These are phyloP conservation scores for cattle (Bos taurus) DNA, from an alignment of 2,113 vertebrate species.

Conservation along the genomic window DNA sequence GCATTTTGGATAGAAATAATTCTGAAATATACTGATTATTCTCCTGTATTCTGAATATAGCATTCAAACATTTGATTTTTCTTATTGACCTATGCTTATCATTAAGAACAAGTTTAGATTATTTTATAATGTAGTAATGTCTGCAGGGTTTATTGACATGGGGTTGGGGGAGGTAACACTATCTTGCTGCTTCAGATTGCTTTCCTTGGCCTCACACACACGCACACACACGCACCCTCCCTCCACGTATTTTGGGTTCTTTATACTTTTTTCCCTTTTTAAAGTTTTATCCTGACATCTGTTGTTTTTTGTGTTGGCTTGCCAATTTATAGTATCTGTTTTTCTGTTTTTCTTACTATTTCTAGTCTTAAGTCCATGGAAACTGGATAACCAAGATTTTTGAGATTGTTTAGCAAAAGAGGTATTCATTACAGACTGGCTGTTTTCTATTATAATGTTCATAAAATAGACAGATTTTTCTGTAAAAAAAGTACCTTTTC, in stretches of 20 bases:
- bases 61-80: not conserved
- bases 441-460: not conserved
- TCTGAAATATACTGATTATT: not conserved
- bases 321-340: not conserved
- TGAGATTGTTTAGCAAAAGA: not conserved
- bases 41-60: not conserved
- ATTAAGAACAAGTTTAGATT: not conserved
- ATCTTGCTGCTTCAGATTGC: not conserved
- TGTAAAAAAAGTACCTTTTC: not conserved
- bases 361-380: not conserved
- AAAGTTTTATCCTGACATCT: not conserved
- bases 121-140: not conserved
- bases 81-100: not conserved
- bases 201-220: not conserved
- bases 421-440: not conserved
- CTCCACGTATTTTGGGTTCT: not conserved
- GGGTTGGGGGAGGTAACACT: not conserved
- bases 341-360: not conserved
- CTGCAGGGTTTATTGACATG: not conserved
- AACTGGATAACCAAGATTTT: not conserved
- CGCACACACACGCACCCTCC: too few relatives aligned
- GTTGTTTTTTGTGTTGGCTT: not conserved
- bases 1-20: not conserved
- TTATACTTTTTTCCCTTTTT: not conserved
- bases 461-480: constrained; percentile 19